Conservation (phyloP, 2,797 vertebrate genomes). For the Pseudochaenichthys georgianus region DNA sequence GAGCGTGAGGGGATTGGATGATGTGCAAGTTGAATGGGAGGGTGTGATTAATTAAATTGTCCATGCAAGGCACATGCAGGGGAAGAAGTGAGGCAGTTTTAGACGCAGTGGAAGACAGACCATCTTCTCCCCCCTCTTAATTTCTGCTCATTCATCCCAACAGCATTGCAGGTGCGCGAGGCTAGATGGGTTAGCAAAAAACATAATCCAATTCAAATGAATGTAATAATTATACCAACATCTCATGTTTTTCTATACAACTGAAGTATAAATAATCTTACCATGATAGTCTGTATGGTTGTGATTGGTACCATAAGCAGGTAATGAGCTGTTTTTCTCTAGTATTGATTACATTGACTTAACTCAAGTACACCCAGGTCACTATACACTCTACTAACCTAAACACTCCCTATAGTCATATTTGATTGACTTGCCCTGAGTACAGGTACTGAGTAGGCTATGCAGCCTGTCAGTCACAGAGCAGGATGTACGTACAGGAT, state of each 20-base stretch:
- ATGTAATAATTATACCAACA: background rate
- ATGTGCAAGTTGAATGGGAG: constrained; percentile 35
- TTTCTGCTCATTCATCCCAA: constrained; percentile 32
- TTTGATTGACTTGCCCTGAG: constrained; percentile 12
- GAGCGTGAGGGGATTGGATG: constrained; percentile 18
- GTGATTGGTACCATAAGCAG: background rate
- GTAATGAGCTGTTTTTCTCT: background rate
- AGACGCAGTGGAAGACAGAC: constrained; percentile 69
- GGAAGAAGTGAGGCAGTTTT: constrained; percentile 49
- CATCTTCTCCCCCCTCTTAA: background rate
- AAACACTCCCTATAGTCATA: constrained; percentile 8
- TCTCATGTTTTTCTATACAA: constrained; percentile 7
- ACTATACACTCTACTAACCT: background rate
- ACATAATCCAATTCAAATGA: background rate
- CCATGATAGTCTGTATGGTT: background rate
- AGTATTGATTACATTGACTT: background rate
- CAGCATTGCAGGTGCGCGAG: constrained; percentile 71
- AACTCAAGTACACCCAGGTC: constrained; percentile 1
- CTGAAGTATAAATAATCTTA: background rate
- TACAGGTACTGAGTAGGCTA: constrained; percentile 18
- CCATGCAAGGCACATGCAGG: constrained; percentile 58
- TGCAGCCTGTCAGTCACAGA: constrained; percentile 36
- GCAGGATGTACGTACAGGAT: constrained; percentile 17
- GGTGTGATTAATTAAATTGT: constrained; percentile 43
- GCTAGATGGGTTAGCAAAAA: background rate